Conservation (phyloP, 2,797 vertebrate genomes). For the Carcharodon carcharias region DNA sequence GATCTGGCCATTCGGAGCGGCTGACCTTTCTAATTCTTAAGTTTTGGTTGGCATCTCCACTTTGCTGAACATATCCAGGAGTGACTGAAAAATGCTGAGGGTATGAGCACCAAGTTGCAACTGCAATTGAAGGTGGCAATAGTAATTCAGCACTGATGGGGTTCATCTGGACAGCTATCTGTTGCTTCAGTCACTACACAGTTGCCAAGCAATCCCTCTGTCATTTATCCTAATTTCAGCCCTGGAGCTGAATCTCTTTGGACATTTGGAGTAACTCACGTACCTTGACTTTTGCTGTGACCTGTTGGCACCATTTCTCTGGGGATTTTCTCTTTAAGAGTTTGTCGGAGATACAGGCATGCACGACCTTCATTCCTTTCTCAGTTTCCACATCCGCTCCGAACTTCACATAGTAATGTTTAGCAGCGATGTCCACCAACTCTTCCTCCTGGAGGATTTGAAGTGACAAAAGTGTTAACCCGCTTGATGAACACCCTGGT, state of each 20-base stretch:
- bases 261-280: not conserved
- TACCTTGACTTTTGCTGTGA: constrained; percentile 73
- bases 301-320: constrained; percentile 72
- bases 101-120: not conserved
- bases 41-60: no score
- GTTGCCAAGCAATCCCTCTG: not conserved
- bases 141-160: not conserved
- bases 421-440: constrained; percentile 69
- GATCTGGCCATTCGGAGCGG: not conserved
- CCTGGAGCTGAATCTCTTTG: no score
- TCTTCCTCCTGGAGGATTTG: constrained; percentile 70
- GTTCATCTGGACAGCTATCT: not conserved
- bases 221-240: not conserved
- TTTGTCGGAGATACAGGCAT: constrained; percentile 67
- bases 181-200: no score
- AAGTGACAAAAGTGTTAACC: not conserved
- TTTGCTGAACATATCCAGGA: not conserved
- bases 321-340: constrained; percentile 74
- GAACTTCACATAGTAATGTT: constrained; percentile 73
- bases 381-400: constrained; percentile 56
- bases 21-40: not conserved
- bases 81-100: not conserved
- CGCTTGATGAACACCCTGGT: no score
- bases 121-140: no score
- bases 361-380: constrained; percentile 62